A percentile compares a stretch with the other conserved stretches of the same genome.
phyloP scores from a whole-genome alignment of 1,140 invertebrate species.

The Argopecten irradians region DNA sequence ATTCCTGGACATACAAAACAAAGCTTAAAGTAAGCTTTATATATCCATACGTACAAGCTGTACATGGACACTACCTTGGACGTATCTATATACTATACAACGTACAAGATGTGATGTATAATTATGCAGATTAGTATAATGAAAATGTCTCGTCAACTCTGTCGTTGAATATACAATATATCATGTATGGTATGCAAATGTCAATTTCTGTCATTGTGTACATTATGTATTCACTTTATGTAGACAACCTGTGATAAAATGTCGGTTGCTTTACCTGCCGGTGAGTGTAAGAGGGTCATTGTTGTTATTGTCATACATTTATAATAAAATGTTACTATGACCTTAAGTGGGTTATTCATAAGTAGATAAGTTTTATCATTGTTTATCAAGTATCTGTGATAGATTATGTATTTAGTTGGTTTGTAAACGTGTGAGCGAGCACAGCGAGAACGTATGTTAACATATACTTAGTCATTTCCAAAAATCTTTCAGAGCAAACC shows the following conservation, averaged over 20 bases:
- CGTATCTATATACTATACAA: no score
- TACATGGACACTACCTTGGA: no score
- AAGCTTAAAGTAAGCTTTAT: no score
- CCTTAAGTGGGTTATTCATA: neutral
- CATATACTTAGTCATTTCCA: neutral
- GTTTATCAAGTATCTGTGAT: constrained; percentile 22
- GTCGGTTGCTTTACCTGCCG: neutral
- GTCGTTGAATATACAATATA: no score
- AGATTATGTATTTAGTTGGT: neutral
- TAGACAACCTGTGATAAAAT: neutral
- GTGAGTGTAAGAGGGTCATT: neutral
- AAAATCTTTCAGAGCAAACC: neutral
- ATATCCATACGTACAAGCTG: no score
- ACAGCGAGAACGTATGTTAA: neutral
- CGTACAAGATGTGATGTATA: no score
- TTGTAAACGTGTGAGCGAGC: neutral
- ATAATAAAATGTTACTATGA: neutral
- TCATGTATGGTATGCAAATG: no score
- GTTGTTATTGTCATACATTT: neutral
- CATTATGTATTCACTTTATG: no score
- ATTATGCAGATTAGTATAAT: no score
- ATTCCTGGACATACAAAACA: no score
- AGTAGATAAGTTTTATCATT: constrained; percentile 17
- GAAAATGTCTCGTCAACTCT: no score
- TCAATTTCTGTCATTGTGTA: neutral